Base-by-base conservation (phyloP, 2,113 vertebrate species). In the Brachyistius frenatus region DNA sequence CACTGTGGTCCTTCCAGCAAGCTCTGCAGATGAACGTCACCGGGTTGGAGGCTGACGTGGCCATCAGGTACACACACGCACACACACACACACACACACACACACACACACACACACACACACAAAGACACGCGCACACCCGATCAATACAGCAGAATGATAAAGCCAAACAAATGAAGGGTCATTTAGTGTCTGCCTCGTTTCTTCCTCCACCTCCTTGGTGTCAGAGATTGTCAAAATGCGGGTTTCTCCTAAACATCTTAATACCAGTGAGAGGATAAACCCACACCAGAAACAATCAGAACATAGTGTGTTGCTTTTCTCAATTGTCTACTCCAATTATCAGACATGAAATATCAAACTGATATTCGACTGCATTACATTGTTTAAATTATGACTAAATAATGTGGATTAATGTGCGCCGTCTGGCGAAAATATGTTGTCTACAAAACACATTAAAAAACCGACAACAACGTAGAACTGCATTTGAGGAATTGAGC, bases 1-100 rank as follows among this genome's bases (percentile, higher is more conserved):
- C 97, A 0, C 77, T 99, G 80, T 96, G 98, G 95, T 98, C 98
- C 47, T 99, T 99, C 91, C 96, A 95, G 89, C 96, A 96, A 87
- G 98, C 98, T 1, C 87, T 97, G 33, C 96, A 97, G 70, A 95
- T 96, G 93, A 96, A 96, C 60, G 91, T 95, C 10, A 95, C 93
- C 0, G 98, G 97, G n/a, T 88, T 98, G 35, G 95, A 99, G 86
- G 93, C 95, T 66, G 97, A 99, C 1, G 95, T 99, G 1, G 81
- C 94, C 0, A 90, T 99, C 90, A 99, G 98, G 98, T 97, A 89
- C 46, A 37, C 62, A 69, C 46, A 52, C 63, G 15, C 16, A 46
- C 35, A 32, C 41, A 60, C 39, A 65, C 36, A 47, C 35, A 15
- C 31, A 46, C 37, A 35, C 47, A 56, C 50, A 37, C 14, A 52